phyloP scores from a whole-genome alignment of 2,797 vertebrate genomes.

The Artibeus lituratus region DNA sequence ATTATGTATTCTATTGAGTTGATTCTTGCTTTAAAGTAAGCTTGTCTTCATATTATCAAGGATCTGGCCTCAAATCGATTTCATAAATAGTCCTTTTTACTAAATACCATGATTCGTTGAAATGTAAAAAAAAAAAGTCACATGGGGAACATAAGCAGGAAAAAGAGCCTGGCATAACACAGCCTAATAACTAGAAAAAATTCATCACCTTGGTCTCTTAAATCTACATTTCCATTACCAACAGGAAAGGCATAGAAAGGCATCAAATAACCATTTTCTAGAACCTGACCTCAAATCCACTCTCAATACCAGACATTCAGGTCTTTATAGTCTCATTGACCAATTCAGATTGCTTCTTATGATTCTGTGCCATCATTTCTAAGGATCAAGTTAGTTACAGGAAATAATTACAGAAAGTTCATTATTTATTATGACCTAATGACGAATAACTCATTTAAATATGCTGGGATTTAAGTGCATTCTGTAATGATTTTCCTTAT shows the following conservation, averaged over 20 bases:
- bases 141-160: not conserved
- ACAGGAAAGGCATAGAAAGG: not conserved
- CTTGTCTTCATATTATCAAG: not conserved
- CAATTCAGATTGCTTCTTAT: not conserved
- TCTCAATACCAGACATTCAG: not conserved
- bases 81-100: constrained; percentile 47
- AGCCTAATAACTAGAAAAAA: constrained; percentile 15
- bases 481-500: not conserved
- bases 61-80: constrained; percentile 16
- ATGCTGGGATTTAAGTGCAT: not conserved
- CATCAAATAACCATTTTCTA: not conserved
- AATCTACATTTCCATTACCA: not conserved
- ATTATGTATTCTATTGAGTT: not conserved
- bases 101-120: constrained; percentile 8
- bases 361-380: not conserved
- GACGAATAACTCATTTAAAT: not conserved
- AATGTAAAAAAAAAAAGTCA: not conserved
- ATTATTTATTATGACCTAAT: constrained; percentile 22
- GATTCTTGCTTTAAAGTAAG: constrained; percentile 29
- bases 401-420: not conserved
- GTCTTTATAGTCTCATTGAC: not conserved
- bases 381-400: not conserved
- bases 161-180: not conserved
- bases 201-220: not conserved
- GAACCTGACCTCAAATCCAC: not conserved